Evolutionary conservation across 2,888 invertebrate species (phyloP), one percentile per base, ranked within the genome.

Genomic region (Anthoptus insignis): DNA sequence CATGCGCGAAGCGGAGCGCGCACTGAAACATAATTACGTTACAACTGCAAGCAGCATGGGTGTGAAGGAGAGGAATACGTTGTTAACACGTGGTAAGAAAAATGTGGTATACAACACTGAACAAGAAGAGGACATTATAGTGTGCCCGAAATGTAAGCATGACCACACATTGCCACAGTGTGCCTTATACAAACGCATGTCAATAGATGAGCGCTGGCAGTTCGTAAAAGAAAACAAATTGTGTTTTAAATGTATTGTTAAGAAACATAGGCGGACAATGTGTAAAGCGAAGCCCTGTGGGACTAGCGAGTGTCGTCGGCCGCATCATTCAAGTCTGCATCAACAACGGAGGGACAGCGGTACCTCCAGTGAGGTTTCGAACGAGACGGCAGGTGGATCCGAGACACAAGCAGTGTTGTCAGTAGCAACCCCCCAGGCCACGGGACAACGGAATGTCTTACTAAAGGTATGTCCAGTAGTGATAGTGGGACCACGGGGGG

Each of bases 1-100:
- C 11, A 60, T 61, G 59, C 54, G 60, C 9, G 64, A 64, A 21
- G 64, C 64, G 11, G 64, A 64, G 19, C 64, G 50, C n/a, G 50
- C 60, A 8, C 14, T 64, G 11, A 32, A 47, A 3, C 45, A 56
- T 32, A 22, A 39, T 1, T 56, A 57, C n/a, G 22, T 50, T 9
- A 14, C 64, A 11, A n/a, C n/a, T n/a, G n/a, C n/a, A n/a, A n/a
- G n/a, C n/a, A n/a, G n/a, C n/a, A n/a, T n/a, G n/a, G n/a, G n/a
- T n/a, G n/a, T n/a, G n/a, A n/a, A n/a, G n/a, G n/a, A n/a, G n/a
- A n/a, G n/a, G n/a, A n/a, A n/a, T n/a, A n/a, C n/a, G n/a, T n/a
- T n/a, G n/a, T n/a, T 9, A 32, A 9, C 9, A 9, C 32, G 32
- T 11, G 11, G 29, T 21, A 39, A 39, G 22, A 29, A 47, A 13